Evolutionary conservation across 2,888 invertebrate genomes (phyloP), one percentile per base, ranked within the genome.

Genomic region (Panzeria rudis): DNA sequence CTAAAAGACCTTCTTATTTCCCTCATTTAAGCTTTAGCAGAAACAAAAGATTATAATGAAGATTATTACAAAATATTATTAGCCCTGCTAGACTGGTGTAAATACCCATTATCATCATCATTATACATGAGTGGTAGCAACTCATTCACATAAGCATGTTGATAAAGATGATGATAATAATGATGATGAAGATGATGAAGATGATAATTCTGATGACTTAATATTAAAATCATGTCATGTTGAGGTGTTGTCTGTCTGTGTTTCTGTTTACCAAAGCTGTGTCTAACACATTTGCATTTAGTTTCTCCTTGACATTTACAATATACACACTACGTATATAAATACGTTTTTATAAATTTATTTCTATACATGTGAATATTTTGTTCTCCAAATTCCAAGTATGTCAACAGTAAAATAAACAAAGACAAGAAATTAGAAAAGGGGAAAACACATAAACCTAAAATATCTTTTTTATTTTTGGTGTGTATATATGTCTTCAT

Each of bases 151-250:
- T 41, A 29, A 64, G 6, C 17, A 41, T 41, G 4, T 72, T 35
- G 9, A 11, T 32, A 8, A 56, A 25, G 17, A 56, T 44, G 13
- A 38, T 38, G 11, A 23, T 41, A 23, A 17, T 32, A 13, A 56
- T 41, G 8, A 72, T 29, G 20, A 25, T 25, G 20, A 29, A 29
- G 4, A 47, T 35, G n/a, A 11, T 32, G 17, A 56, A 17, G 13
- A 72, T 44, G 13, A 41, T 41, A 13, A 17, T 54, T 56, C 20
- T 64, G 62, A 84, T 75, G 75, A 64, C 75, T 75, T 75, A 69
- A 64, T 79, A 71, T 64, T 69, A 59, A 84, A 69, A 78, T 73
- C 72, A 78, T 78, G 54, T 83, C 78, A 62, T 78, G 54, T 56
- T 35, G 59, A 66, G 72, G 47, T 50, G 56, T 64, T 79, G 41